These are phyloP conservation scores for Thyatira batis DNA, from an alignment of 2,888 invertebrate species.

Conservation along the genomic window DNA sequence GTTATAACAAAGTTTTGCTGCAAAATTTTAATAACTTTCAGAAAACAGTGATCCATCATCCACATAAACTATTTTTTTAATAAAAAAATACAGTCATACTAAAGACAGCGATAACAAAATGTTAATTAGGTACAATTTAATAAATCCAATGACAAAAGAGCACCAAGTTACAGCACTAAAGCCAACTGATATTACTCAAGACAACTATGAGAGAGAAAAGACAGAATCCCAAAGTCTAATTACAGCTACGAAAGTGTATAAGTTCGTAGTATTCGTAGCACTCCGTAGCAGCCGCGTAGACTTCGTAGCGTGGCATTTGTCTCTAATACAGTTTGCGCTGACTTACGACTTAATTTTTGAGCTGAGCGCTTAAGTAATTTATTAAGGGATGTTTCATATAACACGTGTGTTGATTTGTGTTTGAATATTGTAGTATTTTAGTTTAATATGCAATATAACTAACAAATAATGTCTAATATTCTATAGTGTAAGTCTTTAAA, in stretches of 20 bases:
- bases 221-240: constrained; percentile 48
- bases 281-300: constrained; percentile 33
- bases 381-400: constrained; percentile 9
- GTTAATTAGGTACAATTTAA: constrained; percentile 30
- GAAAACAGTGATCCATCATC: too few species aligned
- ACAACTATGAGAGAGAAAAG: constrained; percentile 36
- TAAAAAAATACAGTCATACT: not conserved
- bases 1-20: too few species aligned
- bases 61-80: not conserved
- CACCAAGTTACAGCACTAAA: constrained; percentile 33
- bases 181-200: constrained; percentile 42
- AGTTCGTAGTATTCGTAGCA: constrained; percentile 35
- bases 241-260: constrained; percentile 50
- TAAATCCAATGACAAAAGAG: constrained; percentile 33
- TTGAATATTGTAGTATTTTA: not conserved
- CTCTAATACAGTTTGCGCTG: constrained; percentile 41
- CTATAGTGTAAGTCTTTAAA: too few species aligned
- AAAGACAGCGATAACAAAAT: not conserved
- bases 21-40: too few species aligned
- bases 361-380: constrained; percentile 26
- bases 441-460: too few species aligned
- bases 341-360: constrained; percentile 50
- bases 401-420: constrained; percentile 4
- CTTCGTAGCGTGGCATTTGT: constrained; percentile 47
- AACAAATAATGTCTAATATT: too few species aligned